phyloP scores from a whole-genome alignment of 2,797 vertebrate species.

The Eleutherodactylus coqui region DNA sequence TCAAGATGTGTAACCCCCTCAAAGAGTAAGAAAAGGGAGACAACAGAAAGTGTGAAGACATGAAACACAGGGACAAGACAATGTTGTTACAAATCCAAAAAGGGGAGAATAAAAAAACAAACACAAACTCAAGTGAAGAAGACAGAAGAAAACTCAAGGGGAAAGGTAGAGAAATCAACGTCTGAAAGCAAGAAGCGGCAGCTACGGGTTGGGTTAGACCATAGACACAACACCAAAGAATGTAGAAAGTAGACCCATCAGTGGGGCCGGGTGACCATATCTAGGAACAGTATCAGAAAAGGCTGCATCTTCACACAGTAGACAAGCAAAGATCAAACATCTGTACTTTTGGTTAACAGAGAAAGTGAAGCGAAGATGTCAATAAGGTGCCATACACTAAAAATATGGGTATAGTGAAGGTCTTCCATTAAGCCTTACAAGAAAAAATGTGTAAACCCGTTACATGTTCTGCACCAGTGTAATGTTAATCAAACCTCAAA shows the following conservation, averaged over 20 bases:
- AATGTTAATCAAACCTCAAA: too few relatives aligned
- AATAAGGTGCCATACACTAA: too few relatives aligned
- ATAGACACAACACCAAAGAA: too few relatives aligned
- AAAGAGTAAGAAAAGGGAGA: not conserved
- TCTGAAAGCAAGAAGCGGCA: not conserved
- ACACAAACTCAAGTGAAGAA: too few relatives aligned
- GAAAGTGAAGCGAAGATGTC: too few relatives aligned
- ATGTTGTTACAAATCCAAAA: not conserved
- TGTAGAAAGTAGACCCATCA: not conserved
- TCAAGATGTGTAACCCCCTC: not conserved
- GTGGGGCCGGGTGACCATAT: not conserved
- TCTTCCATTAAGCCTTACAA: not conserved
- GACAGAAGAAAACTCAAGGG: not conserved
- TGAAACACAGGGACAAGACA: not conserved
- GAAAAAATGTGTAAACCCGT: not conserved
- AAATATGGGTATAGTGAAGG: not conserved
- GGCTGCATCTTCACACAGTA: not conserved
- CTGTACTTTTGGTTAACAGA: too few relatives aligned
- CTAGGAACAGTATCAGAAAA: too few relatives aligned
- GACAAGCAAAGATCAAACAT: too few relatives aligned
- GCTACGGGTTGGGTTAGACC: too few relatives aligned
- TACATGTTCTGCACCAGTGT: too few relatives aligned
- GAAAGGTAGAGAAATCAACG: not conserved
- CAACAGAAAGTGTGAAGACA: not conserved
- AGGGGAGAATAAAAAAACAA: not conserved